Evolutionary conservation across 2,888 invertebrate species (phyloP), one percentile per base, ranked within the genome.

Genomic region (Cetonia aurata): DNA sequence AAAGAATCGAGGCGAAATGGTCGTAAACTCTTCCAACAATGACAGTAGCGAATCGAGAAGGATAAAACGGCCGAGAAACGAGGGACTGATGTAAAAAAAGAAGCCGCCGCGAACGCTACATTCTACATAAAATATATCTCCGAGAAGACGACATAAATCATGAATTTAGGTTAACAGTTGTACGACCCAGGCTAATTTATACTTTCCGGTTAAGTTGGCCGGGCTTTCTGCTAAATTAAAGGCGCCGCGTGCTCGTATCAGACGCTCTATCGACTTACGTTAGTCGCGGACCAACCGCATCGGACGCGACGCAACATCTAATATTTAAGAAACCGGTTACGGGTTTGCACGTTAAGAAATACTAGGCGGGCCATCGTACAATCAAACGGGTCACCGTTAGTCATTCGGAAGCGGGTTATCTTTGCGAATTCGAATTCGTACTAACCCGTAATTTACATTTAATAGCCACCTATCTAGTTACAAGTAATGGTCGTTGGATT

Each of bases 181-280:
- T 50, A 65, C 13, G 46, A 12, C 19, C 60, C 31, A 62, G 53
- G 69, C 69, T 70, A 70, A 70, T 70, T 70, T 70, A 70, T 70
- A 70, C 62, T 70, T 70, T 70, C 69, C 69, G 71, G 71, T 57
- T 57, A 68, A 55, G 60, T 68, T 67, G 56, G 42, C 67, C 25
- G 55, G 56, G 71, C 71, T 71, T 69, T 71, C 71, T 69, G 56
- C 71, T 71, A 71, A 71, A 71, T 71, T 69, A 71, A 71, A 71
- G 71, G 57, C 33, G 50, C 50, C 62, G 46, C 31, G 42, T 53
- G 60, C 57, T 55, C 41, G 59, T 59, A 48, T 48, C 52, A 9
- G 60, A 12, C 15, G 60, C 62, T 65, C 42, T 41, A 17, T 17
- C 48, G 48, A 13, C 48, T 17, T 19, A 41, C n/a, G 41, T 25